phyloP scores from a whole-genome alignment of 1,140 invertebrate genomes.

The Cotesia chilonis region DNA sequence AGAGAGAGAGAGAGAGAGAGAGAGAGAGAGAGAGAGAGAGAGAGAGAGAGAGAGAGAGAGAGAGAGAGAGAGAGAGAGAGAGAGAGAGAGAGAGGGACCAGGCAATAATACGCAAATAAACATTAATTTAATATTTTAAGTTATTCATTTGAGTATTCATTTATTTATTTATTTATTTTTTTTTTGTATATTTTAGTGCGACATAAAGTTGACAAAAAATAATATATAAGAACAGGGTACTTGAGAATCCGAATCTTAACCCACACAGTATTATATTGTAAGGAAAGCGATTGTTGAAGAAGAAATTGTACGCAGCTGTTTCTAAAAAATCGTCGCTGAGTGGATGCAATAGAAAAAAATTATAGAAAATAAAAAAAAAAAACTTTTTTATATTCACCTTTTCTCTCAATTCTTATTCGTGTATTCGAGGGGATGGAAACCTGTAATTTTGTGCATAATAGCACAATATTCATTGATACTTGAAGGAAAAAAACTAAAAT shows the following conservation, averaged over 20 bases:
- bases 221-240: neutral
- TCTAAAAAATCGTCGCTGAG: conserved; percentile 5
- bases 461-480: conserved; percentile 30
- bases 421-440: conserved; percentile 47
- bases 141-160: neutral
- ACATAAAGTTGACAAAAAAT: conserved; percentile 10
- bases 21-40: no score
- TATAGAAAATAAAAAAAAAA: conserved; percentile 39
- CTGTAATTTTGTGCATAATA: conserved; percentile 62
- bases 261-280: conserved; percentile 6
- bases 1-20: no score
- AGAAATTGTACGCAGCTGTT: conserved; percentile 44
- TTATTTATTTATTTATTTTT: neutral
- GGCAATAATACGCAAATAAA: neutral
- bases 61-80: no score
- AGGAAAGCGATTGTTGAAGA: neutral
- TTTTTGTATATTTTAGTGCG: neutral
- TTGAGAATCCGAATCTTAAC: conserved; percentile 12
- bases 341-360: conserved; percentile 21
- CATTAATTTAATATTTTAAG: neutral
- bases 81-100: neutral
- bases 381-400: conserved; percentile 44
- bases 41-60: neutral
- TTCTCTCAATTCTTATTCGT: conserved; percentile 22
- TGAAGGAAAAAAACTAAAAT: neutral